Conservation (phyloP, 1,140 invertebrate species). For the Neuroterus valhalla region DNA sequence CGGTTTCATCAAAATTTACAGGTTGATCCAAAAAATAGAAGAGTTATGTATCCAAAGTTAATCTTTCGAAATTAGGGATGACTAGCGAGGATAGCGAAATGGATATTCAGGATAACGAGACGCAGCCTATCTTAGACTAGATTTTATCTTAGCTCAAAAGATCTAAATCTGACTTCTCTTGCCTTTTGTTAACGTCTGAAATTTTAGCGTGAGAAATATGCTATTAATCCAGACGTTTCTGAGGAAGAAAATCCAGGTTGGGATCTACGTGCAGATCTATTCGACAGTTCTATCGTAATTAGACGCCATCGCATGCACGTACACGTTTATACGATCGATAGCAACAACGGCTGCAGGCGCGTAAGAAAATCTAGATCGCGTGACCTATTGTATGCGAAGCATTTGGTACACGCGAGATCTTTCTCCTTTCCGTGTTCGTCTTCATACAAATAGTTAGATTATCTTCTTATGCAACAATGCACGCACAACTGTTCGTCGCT, state of each 20-base stretch:
- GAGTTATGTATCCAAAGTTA: no score
- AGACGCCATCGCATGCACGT: neutral
- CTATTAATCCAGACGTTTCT: neutral
- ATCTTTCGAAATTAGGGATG: no score
- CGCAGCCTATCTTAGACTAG: no score
- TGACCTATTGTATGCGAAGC: neutral
- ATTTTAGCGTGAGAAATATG: neutral
- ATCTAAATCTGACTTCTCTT: no score
- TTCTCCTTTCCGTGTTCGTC: neutral
- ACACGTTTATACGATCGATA: neutral
- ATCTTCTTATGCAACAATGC: neutral
- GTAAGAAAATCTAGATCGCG: slow-evolving; percentile 27
- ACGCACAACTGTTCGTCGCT: neutral
- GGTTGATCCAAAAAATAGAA: no score
- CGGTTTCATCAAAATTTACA: no score
- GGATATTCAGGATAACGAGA: no score
- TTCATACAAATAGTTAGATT: neutral
- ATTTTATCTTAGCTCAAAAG: no score
- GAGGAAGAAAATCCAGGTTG: neutral
- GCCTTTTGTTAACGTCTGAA: neutral
- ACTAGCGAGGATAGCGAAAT: no score
- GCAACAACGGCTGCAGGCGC: neutral
- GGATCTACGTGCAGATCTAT: neutral
- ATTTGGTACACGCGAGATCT: slow-evolving; percentile 15
- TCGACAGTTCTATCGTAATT: slow-evolving; percentile 19